Conservation (phyloP, 2,888 invertebrate genomes). For the Bruchidius siliquastri region DNA sequence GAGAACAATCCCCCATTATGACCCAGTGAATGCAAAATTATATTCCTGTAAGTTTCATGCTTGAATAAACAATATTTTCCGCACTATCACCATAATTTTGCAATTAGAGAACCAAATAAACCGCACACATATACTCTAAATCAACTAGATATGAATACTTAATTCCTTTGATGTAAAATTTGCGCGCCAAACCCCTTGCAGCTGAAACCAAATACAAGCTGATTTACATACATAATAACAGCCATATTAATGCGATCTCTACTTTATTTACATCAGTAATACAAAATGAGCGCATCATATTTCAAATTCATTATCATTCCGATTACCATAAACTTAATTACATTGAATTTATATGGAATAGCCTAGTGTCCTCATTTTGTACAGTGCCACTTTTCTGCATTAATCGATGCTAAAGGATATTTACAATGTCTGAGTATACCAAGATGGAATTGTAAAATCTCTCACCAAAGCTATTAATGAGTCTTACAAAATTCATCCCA, state of each 20-base stretch:
- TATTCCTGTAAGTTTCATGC: background rate
- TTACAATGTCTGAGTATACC: too few species aligned
- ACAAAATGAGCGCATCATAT: background rate
- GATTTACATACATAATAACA: background rate
- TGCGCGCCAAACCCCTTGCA: background rate
- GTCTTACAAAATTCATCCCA: too few species aligned
- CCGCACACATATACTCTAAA: background rate
- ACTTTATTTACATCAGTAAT: background rate
- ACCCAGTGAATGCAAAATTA: too few species aligned
- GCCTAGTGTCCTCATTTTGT: background rate
- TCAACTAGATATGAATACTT: background rate
- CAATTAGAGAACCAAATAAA: background rate
- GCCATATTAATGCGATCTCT: background rate
- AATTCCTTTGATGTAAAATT: background rate
- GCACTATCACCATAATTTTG: background rate
- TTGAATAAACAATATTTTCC: background rate
- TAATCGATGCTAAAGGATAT: too few species aligned
- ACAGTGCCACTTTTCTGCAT: too few species aligned
- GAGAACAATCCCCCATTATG: too few species aligned
- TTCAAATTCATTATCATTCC: background rate
- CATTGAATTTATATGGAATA: background rate
- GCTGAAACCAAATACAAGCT: background rate
- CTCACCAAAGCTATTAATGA: too few species aligned
- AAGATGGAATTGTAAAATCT: too few species aligned
- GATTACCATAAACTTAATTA: background rate